phyloP scores from a whole-genome alignment of 2,113 vertebrate genomes.

The Callopanchax toddi region DNA sequence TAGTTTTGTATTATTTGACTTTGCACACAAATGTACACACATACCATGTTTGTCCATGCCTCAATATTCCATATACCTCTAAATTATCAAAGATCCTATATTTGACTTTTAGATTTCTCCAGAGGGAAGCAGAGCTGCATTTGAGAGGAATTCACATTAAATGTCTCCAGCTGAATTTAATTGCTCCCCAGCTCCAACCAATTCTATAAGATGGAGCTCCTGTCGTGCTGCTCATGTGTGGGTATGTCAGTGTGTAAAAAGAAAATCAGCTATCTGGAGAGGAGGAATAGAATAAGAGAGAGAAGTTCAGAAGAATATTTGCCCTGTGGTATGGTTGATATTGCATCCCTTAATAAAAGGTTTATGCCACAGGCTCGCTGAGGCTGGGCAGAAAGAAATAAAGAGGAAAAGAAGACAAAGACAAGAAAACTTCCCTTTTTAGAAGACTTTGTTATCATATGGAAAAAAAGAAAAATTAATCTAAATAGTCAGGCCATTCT shows the following conservation, averaged over 20 bases:
- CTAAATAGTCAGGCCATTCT: conserved; percentile 29
- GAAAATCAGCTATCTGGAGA: neutral
- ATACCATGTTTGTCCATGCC: conserved; percentile 19
- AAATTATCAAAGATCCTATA: conserved; percentile 68
- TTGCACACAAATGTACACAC: conserved; percentile 23
- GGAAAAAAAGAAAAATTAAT: conserved; percentile 23
- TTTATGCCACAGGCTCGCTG: conserved; percentile 48
- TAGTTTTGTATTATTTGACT: conserved; percentile 53
- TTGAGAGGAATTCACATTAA: conserved; percentile 63
- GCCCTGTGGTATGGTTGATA: conserved; percentile 58
- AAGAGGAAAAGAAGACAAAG: conserved; percentile 18
- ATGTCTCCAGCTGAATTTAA: conserved; percentile 72
- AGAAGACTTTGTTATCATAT: conserved; percentile 42
- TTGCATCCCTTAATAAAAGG: conserved; percentile 72
- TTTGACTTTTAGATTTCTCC: conserved; percentile 75
- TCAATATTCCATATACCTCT: conserved; percentile 55
- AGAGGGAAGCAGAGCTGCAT: conserved; percentile 46
- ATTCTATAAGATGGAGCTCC: conserved; percentile 68
- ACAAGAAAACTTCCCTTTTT: conserved; percentile 30
- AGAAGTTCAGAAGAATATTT: conserved; percentile 39
- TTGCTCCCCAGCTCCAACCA: conserved; percentile 68
- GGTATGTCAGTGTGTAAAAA: conserved; percentile 18
- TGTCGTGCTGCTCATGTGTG: conserved; percentile 37
- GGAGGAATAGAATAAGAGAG: neutral
- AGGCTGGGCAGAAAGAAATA: conserved; percentile 11